Evolutionary conservation across 2,113 vertebrate species (phyloP), one percentile per base, ranked within the genome.

Genomic region (Alexandromys fortis): DNA sequence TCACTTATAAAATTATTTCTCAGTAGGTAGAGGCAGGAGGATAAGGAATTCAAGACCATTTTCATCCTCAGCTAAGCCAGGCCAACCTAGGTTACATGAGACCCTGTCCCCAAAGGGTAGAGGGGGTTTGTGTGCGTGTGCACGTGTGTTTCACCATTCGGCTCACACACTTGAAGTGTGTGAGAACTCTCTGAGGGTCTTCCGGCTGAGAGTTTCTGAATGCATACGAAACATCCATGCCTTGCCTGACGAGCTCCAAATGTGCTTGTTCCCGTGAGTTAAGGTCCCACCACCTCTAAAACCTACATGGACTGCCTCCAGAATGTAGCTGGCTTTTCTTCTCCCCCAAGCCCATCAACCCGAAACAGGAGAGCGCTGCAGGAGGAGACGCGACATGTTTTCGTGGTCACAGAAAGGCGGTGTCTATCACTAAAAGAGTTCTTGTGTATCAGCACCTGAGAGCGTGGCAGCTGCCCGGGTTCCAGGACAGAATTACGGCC

Each of bases 351-450:
- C 77, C 87, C 65, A 67, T 45, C 30, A 76, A 85, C 35, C 58
- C 79, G 61, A 94, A 89, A 94, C 67, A 94, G 61, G 88, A 92
- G 19, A 81, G 68, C 63, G 61, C 26, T 85, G 21, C 49, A 30
- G 42, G 63, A 86, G 58, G 76, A 94, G 95, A 96, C 63, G 49
- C 22, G 7, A 35, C 16, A 30, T 21, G 75, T 42, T 81, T 83
- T 61, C 67, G 63, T 72, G 70, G 83, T 81, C 70, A 42, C 24
- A 88, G 49, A 21, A 70, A 82, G 30, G 85, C 72, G 35, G 79
- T 77, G 90, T 81, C 97, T 86, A 89, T 89, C 83, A 19, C 86
- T 83, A 93, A 95, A 94, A 82, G 91, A 94, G 75, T 30, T 90
- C 88, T 76, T 55, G 47, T 45, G 76, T 19, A 77, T 70, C 81